phyloP scores from a whole-genome alignment of 2,797 vertebrate species.

The Aldrovandia affinis region DNA sequence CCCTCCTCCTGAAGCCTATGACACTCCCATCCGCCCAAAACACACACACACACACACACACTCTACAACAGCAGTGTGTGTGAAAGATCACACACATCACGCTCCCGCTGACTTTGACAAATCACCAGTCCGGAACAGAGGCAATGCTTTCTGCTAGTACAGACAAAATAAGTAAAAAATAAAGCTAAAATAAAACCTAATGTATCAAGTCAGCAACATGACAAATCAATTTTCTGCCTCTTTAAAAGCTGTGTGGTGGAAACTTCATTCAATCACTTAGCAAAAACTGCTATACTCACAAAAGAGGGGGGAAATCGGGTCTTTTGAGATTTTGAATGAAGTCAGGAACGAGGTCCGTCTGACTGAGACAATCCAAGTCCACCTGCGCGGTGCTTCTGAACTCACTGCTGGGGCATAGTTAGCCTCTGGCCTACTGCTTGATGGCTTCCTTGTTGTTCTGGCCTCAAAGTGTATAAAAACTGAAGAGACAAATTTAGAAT shows the following conservation, averaged over 20 bases:
- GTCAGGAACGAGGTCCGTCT: background rate
- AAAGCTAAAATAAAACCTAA: slow-evolving; percentile 63
- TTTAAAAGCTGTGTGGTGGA: slow-evolving; percentile 48
- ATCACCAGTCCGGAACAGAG: slow-evolving; percentile 57
- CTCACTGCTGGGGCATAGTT: background rate
- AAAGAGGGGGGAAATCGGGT: background rate
- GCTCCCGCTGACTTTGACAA: slow-evolving; percentile 62
- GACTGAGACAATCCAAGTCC: background rate
- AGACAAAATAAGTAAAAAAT: slow-evolving; percentile 53
- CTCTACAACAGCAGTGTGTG: background rate
- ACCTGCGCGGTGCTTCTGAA: background rate
- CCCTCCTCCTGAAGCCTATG: background rate
- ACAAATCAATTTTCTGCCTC: slow-evolving; percentile 62
- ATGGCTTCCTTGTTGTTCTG: background rate
- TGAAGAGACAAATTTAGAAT: background rate
- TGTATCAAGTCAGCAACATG: slow-evolving; percentile 67
- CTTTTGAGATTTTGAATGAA: slow-evolving; percentile 19
- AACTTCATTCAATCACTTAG: slow-evolving; percentile 23
- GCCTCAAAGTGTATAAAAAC: background rate
- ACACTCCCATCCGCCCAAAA: background rate
- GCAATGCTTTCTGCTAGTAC: slow-evolving; percentile 52
- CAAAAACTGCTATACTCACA: slow-evolving; percentile 32
- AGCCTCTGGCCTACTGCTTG: background rate
- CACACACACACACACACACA: background rate
- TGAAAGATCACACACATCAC: background rate